Percentiles rank a stretch among this genome's conserved stretches.
Evolutionary conservation across 1,140 invertebrate species (phyloP).

Genomic region (Bombus pyrosoma): DNA sequence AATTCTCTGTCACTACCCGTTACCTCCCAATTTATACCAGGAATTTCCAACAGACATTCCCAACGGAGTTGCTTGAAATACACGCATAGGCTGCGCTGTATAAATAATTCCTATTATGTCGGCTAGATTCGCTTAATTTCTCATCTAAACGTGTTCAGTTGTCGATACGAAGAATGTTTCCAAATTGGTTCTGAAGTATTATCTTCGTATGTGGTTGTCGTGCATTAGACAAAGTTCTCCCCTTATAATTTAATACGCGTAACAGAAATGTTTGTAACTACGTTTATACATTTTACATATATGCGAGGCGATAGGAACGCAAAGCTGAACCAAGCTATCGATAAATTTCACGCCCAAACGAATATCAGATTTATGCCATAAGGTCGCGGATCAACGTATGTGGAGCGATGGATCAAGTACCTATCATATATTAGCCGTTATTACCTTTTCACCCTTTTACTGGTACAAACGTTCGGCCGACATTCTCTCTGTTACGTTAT

Average conservation of each 20-base stretch:
- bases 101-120: neutral
- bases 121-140: neutral
- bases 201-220: neutral
- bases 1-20: neutral
- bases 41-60: neutral
- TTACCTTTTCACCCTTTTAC: constrained; percentile 11
- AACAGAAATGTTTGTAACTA: neutral
- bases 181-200: neutral
- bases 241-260: neutral
- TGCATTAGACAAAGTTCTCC: neutral
- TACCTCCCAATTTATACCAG: constrained; percentile 8
- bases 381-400: constrained; percentile 6
- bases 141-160: neutral
- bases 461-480: neutral
- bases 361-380: constrained; percentile 15
- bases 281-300: neutral
- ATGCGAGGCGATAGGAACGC: neutral
- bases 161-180: neutral
- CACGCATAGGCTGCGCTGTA: neutral
- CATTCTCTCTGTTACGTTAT: too few relatives aligned
- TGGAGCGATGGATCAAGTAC: constrained; percentile 1
- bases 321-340: constrained; percentile 2
- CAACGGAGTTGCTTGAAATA: constrained; percentile 7
- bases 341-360: constrained; percentile 30
- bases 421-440: constrained; percentile 1